These are phyloP conservation scores for Cerastoderma edule DNA, from an alignment of 2,888 invertebrate species.

Conservation along the genomic window DNA sequence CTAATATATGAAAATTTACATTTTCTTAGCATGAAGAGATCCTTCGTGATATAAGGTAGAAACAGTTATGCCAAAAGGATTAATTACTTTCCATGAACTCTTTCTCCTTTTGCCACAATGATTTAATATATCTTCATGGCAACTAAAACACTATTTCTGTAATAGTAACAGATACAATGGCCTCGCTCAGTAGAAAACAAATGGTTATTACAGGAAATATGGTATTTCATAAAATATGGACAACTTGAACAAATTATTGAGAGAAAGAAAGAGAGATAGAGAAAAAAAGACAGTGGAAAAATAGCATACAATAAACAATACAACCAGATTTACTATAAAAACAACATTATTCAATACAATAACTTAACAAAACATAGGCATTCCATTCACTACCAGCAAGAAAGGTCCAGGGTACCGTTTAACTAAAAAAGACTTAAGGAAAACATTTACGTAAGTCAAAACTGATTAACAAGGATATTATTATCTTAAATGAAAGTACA, in stretches of 20 bases:
- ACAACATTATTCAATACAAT: slow-evolving; percentile 24
- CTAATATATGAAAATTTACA: no score
- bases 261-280: neutral
- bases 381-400: slow-evolving; percentile 1
- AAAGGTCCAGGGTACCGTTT: no score
- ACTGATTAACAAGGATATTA: no score
- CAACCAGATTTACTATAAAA: slow-evolving; percentile 20
- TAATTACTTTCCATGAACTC: slow-evolving; percentile 1
- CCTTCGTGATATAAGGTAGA: no score
- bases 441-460: no score
- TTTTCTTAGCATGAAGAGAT: no score
- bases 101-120: slow-evolving; percentile 1
- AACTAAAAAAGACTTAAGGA: no score
- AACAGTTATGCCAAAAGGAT: slow-evolving; percentile 1
- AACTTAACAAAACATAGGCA: slow-evolving; percentile 20
- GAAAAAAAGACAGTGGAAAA: slow-evolving; percentile 17
- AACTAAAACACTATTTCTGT: no score
- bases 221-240: slow-evolving; percentile 24
- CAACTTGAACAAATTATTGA: slow-evolving; percentile 15
- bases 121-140: neutral
- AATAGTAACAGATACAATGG: no score
- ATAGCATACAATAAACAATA: slow-evolving; percentile 14
- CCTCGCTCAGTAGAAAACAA: no score
- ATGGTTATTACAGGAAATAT: slow-evolving; percentile 2
- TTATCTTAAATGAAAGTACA: no score